Evolutionary conservation across 2,797 vertebrate species (phyloP).

Genomic region (Hirundo rustica): DNA sequence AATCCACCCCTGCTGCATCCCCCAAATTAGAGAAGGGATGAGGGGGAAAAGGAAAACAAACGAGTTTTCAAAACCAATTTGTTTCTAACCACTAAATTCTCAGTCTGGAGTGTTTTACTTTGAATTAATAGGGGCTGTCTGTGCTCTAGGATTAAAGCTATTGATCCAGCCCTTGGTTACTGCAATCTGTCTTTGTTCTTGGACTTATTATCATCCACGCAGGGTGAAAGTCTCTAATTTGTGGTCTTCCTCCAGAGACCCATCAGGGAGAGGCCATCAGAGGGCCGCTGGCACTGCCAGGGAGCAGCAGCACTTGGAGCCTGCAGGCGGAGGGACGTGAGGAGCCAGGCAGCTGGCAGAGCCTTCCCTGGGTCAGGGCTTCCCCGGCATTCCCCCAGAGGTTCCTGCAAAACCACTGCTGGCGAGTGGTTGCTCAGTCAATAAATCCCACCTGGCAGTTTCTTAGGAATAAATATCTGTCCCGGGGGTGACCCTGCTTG

Average conservation of each 20-base stretch:
- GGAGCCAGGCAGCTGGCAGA: background rate
- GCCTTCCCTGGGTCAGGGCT: background rate
- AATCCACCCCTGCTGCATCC: background rate
- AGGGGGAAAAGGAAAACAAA: background rate
- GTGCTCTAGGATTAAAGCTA: background rate
- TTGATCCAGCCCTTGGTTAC: conserved; percentile 12
- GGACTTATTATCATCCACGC: background rate
- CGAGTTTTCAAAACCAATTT: too few relatives aligned
- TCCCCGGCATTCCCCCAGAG: background rate
- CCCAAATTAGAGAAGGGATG: background rate
- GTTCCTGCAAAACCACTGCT: background rate
- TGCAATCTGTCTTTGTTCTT: background rate
- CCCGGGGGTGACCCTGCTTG: too few relatives aligned
- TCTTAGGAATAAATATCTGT: background rate
- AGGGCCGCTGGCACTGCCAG: background rate
- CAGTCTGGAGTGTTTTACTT: background rate
- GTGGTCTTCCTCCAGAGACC: background rate
- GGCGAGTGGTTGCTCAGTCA: background rate
- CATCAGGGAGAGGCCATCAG: background rate
- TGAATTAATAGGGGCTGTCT: background rate
- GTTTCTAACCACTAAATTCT: background rate
- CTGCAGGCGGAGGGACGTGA: background rate
- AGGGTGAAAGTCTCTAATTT: background rate
- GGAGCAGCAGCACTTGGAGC: background rate
- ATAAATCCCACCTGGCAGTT: background rate